These are phyloP conservation scores for Bombus huntii DNA, from an alignment of 1,140 invertebrate species.

Conservation along the genomic window DNA sequence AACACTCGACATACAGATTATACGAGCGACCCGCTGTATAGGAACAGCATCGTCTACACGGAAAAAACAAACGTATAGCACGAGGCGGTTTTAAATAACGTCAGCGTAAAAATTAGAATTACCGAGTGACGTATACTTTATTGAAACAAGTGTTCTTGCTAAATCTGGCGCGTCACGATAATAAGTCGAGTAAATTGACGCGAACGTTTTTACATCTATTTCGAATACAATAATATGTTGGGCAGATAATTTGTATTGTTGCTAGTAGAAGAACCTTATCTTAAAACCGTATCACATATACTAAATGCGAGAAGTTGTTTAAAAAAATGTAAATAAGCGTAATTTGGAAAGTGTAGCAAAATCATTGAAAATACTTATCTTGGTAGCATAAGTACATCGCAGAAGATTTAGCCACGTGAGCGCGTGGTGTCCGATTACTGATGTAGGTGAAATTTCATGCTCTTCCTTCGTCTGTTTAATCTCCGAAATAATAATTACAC, in stretches of 20 bases:
- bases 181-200: slow-evolving; percentile 38
- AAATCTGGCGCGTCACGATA: slow-evolving; percentile 53
- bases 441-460: background rate
- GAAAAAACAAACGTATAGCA: background rate
- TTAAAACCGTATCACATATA: background rate
- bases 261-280: background rate
- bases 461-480: background rate
- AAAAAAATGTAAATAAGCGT: background rate
- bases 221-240: background rate
- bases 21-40: no score
- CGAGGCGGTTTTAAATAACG: slow-evolving; percentile 12
- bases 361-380: slow-evolving; percentile 33
- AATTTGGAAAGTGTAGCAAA: background rate
- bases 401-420: background rate
- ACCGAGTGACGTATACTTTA: slow-evolving; percentile 39
- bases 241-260: background rate
- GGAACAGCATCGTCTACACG: no score
- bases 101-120: slow-evolving; percentile 47
- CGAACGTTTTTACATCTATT: no score
- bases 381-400: no score
- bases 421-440: background rate
- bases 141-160: slow-evolving; percentile 61
- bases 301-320: background rate
- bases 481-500: background rate
- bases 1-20: background rate